These are phyloP conservation scores for Mastigias papua DNA, from an alignment of 30 jellyfish, hydroid and myxozoan genomes.

Conservation along the genomic window DNA sequence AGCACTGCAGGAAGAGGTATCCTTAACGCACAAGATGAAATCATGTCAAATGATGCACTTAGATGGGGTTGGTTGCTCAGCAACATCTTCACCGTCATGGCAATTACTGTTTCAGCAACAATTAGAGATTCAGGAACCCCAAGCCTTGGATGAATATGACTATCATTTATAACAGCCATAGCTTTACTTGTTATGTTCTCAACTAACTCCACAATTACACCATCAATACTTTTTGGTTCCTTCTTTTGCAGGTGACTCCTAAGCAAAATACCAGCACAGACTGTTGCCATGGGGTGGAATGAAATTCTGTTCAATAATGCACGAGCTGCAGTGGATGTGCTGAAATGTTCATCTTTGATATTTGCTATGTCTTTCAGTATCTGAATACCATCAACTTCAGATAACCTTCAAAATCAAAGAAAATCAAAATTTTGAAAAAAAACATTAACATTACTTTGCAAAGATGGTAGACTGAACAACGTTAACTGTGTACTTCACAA, in stretches of 20 bases:
- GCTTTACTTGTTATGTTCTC: slow-evolving; percentile 58
- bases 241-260: slow-evolving; percentile 56
- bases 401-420: slow-evolving; percentile 62
- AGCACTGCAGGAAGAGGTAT: slow-evolving; percentile 76
- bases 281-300: slow-evolving; percentile 82
- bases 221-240: slow-evolving; percentile 80
- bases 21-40: slow-evolving; percentile 85
- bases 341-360: slow-evolving; percentile 63
- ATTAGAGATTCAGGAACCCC: slow-evolving; percentile 69
- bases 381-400: slow-evolving; percentile 69
- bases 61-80: slow-evolving; percentile 55
- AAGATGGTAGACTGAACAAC: no score
- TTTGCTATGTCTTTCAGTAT: slow-evolving; percentile 68
- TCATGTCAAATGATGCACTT: slow-evolving; percentile 81
- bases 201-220: slow-evolving; percentile 55
- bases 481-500: no score
- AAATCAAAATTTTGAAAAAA: no score
- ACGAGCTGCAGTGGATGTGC: slow-evolving; percentile 47
- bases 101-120: slow-evolving; percentile 83
- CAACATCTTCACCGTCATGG: slow-evolving; percentile 80
- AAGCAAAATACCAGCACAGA: slow-evolving; percentile 79
- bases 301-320: slow-evolving; percentile 35
- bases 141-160: slow-evolving; percentile 27
- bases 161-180: slow-evolving; percentile 27
- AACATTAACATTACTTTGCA: no score